Base-by-base conservation (phyloP, 2,797 vertebrate species). In the Centropyge bicolor region DNA sequence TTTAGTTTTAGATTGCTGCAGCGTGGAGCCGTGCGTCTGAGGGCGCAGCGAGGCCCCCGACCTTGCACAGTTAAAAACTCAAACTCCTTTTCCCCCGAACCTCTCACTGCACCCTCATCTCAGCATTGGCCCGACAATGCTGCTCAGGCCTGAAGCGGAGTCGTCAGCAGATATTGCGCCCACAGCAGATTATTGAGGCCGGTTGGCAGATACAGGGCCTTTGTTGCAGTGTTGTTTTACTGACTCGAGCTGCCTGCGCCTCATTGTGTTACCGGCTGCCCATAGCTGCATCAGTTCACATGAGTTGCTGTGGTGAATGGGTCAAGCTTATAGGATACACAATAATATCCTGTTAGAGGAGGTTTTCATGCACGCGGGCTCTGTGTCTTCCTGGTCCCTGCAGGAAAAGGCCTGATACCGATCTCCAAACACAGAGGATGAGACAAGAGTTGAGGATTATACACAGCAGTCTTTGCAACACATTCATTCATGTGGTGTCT, bases 161-260 rank as follows among this genome's bases (percentile, higher is more conserved):
- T 83, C 83, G 91, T 94, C 92, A 95, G 94, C 93, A 95, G 88
- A 94, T 94, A 92, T 83, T 90, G 87, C 74, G 66, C 86, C 92
- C 89, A 81, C 91, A 94, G 92, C 90, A 94, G 93, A 94, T 93
- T 93, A 90, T 74, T 77, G 89, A 76, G 91, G 83, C 89, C 20
- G 71, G 86, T 70, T 45, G 92, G 88, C 89, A 92, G 89, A 94
- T 92, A 90, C 88, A 85, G 83, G 80, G 78, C 90, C 87, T 94
- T 94, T 95, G 93, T 94, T 90, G 82, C 63, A 1, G 64, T 93
- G 94, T 93, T 94, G 92, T 91, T 94, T 90, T 89, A 94, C 91
- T 84, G 81, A 84, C 83, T 89, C 43, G 31, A 87, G 82, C 91
- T 78, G 82, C 85, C 84, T 88, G 77, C 17, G 76, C 78, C 79